These are phyloP conservation scores for Marasmarcha lunaedactyla DNA, from an alignment of 2,888 invertebrate species.

Conservation along the genomic window DNA sequence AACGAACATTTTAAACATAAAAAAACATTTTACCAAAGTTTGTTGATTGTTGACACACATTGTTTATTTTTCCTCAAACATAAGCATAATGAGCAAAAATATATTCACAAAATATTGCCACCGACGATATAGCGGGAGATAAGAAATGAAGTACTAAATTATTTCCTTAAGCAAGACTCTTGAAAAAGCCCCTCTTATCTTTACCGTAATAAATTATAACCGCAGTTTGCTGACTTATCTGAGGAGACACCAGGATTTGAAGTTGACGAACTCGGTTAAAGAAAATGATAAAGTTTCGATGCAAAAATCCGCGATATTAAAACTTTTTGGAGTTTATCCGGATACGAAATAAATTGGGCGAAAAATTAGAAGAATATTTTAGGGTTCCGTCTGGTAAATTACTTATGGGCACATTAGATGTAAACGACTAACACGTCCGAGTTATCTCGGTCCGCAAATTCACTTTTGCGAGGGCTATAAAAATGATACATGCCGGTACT, in stretches of 20 bases:
- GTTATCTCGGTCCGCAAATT: conserved; percentile 60
- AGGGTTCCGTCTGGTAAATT: conserved; percentile 14
- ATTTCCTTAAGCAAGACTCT: neutral
- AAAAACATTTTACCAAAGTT: neutral
- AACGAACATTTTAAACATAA: too few relatives aligned
- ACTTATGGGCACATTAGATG: conserved; percentile 29
- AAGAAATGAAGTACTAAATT: neutral
- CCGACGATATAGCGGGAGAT: neutral
- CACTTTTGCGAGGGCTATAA: conserved; percentile 58
- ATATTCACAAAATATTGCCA: neutral
- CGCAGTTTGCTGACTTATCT: neutral
- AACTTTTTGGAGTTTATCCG: neutral
- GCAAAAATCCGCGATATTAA: conserved; percentile 8
- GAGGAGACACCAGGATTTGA: neutral
- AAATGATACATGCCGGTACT: conserved; percentile 58
- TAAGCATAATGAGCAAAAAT: neutral
- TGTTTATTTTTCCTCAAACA: too few relatives aligned
- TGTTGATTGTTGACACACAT: too few relatives aligned
- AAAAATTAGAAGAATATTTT: neutral
- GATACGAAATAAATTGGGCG: neutral
- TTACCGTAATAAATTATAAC: neutral
- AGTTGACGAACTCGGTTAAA: neutral
- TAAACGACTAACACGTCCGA: conserved; percentile 55
- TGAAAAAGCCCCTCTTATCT: neutral
- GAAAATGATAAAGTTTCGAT: conserved; percentile 4